Evolutionary conservation across 2,113 vertebrate species (phyloP), one percentile per base, ranked within the genome.

Genomic region (Phylloscopus whistleri): DNA sequence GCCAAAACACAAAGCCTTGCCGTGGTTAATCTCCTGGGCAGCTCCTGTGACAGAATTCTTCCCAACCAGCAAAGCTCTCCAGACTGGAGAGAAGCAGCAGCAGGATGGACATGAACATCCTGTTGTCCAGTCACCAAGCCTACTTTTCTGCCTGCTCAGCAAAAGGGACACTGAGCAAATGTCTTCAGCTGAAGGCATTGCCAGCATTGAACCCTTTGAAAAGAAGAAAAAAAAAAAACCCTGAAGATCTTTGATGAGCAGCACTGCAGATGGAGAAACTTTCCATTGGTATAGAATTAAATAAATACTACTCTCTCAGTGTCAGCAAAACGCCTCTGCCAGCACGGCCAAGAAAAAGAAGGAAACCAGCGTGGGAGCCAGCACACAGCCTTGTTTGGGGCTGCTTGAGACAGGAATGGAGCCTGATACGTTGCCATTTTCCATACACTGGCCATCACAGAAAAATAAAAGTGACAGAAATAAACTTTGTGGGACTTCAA

Each of bases 311-410:
- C 56, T 86, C 92, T 96, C 76, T 84, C 86, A 78, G 60, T 87
- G 96, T 96, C 96, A 97, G 96, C 96, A 93, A 94, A 96, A 97
- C 92, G 86, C 86, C 93, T 96, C 93, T 0, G 3, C 64, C 94
- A 87, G 83, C 86, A 92, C 48, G 51, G 95, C 96, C 96, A 97
- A 97, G 94, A 95, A 94, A 97, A 96, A 97, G 96, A 97, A 89
- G 83, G 94, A 96, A 97, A 96, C 10, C 96, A 94, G 96, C 68
- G 6, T 96, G 96, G 69, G 83, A 96, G 94, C 91, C 93, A 97
- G 93, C 52, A 81, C 80, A 81, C 33, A 91, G 85, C 86, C 93
- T 89, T 94, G 89, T 94, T 93, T 96, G 93, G 89, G 96, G 80
- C 86, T 95, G 90, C 83, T 74, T 16, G 46, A 89, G 86, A 63